Conservation (phyloP, 1,140 invertebrate genomes). For the Drosophila punjabiensis region DNA sequence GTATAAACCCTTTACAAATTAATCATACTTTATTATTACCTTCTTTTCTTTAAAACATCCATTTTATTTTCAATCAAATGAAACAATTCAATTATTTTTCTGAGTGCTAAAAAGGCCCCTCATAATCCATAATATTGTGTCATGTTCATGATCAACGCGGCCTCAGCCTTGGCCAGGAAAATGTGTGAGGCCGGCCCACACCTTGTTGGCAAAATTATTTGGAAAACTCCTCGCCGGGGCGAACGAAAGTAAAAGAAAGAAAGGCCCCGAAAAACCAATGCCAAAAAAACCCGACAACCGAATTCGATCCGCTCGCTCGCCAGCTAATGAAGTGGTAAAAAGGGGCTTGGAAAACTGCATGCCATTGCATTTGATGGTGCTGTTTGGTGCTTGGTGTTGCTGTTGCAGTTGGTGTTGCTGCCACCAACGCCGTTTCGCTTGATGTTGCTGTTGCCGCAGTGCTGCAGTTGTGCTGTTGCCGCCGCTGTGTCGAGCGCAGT, state of each 20-base stretch:
- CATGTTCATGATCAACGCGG: slow-evolving; percentile 79
- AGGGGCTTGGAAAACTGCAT: slow-evolving; percentile 63
- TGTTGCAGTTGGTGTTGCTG: slow-evolving; percentile 16
- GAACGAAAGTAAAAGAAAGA: slow-evolving; percentile 74
- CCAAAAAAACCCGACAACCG: slow-evolving; percentile 32
- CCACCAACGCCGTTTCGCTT: slow-evolving; percentile 39
- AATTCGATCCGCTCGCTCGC: slow-evolving; percentile 39
- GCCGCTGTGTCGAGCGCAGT: slow-evolving; percentile 52
- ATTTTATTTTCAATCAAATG: background rate
- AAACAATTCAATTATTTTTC: background rate
- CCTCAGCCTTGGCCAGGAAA: slow-evolving; percentile 50
- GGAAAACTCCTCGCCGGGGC: slow-evolving; percentile 64
- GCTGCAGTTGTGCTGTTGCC: slow-evolving; percentile 21
- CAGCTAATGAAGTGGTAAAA: slow-evolving; percentile 78
- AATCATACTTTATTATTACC: background rate
- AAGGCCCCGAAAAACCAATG: slow-evolving; percentile 43
- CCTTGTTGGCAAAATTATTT: slow-evolving; percentile 74
- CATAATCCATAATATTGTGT: slow-evolving; percentile 84
- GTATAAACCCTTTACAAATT: no score
- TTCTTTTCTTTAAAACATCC: rapidly evolving
- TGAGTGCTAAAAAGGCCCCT: slow-evolving; percentile 43
- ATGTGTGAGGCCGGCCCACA: slow-evolving; percentile 54
- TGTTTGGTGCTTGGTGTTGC: background rate
- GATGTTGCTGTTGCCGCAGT: slow-evolving; percentile 5
- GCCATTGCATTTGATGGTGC: slow-evolving; percentile 31